Base-by-base conservation (phyloP, 2,888 invertebrate genomes). In the Sinelater perroti region DNA sequence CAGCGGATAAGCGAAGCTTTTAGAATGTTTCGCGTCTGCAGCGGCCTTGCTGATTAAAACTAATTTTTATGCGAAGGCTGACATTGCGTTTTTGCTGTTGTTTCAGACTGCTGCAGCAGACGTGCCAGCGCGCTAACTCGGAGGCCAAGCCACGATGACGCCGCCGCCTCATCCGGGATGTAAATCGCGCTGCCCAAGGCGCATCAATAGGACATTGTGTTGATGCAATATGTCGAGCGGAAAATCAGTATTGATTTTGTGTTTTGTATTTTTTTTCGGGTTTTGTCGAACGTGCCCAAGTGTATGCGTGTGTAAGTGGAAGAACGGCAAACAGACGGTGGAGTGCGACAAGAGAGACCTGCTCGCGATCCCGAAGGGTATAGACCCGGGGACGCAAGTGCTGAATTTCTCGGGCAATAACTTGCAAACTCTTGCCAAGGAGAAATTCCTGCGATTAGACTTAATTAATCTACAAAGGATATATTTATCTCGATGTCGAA, bases 271-370 rank as follows among this genome's bases (percentile, higher is more conserved):
- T 40, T 46, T 60, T 52, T 51, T 60, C 35, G 56, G 56, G 20
- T 60, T 56, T 13, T 56, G 55, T 46, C 50, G 42, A 49, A 83
- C 85, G 45, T 94, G 93, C 75, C 93, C 93, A 17, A 80, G 84
- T 24, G 85, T 87, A 64, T 95, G 95, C 78, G 82, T 86, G 54
- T 95, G 95, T 82, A 93, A 93, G 76, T 95, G 95, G 95, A 94
- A 93, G 78, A 89, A 90, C 73, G 95, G 95, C 40, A 95, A 95
- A 74, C 89, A 93, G 74, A 91, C 91, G 65, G 93, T 93, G 44
- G 93, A 95, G 77, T 95, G 95, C 78, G 85, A 88, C 44, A 87
- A 89, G 61, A 89, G 89, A 73, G 87, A 87, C 50, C 81, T 95
- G 50, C 85, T 88, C 63, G 83, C 85, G 7, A 86, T 95, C 55